Conservation (phyloP, 2,113 vertebrate genomes). For the Ctenodactylus gundi region DNA sequence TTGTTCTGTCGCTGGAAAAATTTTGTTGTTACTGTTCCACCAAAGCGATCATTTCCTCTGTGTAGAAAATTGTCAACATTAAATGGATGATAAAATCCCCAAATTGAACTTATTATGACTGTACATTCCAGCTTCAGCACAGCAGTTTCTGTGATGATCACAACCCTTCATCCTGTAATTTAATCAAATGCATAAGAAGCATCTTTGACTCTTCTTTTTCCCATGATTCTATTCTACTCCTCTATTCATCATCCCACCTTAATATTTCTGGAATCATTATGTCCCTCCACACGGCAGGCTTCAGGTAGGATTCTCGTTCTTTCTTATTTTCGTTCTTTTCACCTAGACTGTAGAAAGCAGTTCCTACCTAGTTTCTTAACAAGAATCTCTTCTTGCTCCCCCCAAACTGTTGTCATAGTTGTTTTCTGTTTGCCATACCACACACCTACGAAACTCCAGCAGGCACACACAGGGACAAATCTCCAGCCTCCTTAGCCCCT, state of each 20-base stretch:
- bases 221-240: neutral
- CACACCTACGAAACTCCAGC: neutral
- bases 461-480: neutral
- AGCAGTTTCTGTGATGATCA: neutral
- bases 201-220: neutral
- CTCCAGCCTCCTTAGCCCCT: neutral
- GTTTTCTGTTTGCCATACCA: neutral
- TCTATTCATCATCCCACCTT: neutral
- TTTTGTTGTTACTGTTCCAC: neutral
- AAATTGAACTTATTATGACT: neutral
- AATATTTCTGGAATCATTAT: neutral
- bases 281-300: neutral
- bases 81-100: slow-evolving; percentile 8
- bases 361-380: neutral
- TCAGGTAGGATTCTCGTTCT: neutral
- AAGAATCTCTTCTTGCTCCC: neutral
- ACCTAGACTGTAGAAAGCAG: neutral
- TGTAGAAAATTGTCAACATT: neutral
- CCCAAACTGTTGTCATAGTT: neutral
- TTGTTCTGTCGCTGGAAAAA: slow-evolving; percentile 8
- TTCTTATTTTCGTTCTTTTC: neutral
- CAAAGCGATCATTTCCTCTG: neutral
- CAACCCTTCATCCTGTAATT: neutral
- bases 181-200: neutral
- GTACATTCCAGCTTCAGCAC: neutral